A percentile compares a stretch with the other conserved stretches of the same genome.
phyloP scores from a whole-genome alignment of 2,888 invertebrate genomes.

The Mesorhabditis spiculigera region DNA sequence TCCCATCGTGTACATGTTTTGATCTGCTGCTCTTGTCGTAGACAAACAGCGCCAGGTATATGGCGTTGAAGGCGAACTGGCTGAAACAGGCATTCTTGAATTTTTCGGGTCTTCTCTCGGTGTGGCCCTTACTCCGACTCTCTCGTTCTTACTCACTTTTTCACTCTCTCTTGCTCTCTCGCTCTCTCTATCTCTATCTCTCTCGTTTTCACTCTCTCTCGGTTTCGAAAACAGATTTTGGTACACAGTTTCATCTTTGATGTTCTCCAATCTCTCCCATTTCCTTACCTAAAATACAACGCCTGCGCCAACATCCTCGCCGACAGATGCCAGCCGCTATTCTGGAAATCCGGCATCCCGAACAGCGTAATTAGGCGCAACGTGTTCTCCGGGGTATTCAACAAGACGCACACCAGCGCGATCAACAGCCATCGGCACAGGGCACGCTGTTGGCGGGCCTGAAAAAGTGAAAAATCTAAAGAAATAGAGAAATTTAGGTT shows the following conservation, averaged over 20 bases:
- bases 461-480: constrained; percentile 5
- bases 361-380: constrained; percentile 18
- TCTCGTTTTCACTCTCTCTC: too few species aligned
- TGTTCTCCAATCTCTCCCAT: too few species aligned
- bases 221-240: too few species aligned
- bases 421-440: constrained; percentile 26
- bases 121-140: too few species aligned
- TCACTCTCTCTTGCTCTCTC: too few species aligned
- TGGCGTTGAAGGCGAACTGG: constrained; percentile 31
- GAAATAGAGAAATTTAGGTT: too few species aligned
- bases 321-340: constrained; percentile 9
- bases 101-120: too few species aligned
- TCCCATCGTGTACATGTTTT: constrained; percentile 11
- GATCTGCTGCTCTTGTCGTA: constrained; percentile 23
- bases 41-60: constrained; percentile 26
- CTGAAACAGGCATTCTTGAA: constrained; percentile 9
- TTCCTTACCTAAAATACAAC: constrained; percentile 21
- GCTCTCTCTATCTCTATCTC: too few species aligned
- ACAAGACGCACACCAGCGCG: constrained; percentile 22
- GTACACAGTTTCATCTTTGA: too few species aligned
- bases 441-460: constrained; percentile 23
- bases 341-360: constrained; percentile 7
- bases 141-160: too few species aligned
- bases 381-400: constrained; percentile 28
- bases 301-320: constrained; percentile 22